A percentile compares a stretch with the other conserved stretches of the same genome.
These are phyloP conservation scores for Glaucidium brasilianum DNA, from an alignment of 2,113 vertebrate species.

Conservation along the genomic window DNA sequence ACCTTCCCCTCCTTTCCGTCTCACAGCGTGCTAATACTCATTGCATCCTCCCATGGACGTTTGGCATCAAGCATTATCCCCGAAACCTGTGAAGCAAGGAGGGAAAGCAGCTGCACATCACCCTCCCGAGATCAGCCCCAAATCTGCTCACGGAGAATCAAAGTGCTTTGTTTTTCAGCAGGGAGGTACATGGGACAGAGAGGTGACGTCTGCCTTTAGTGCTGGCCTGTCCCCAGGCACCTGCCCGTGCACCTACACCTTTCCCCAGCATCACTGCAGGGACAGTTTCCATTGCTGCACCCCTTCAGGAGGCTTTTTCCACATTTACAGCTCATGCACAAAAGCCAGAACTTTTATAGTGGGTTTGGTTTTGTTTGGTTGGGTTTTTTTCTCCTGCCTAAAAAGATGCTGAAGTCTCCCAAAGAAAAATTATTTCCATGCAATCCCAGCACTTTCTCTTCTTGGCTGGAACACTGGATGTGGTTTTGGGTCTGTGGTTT, in stretches of 20 bases:
- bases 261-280: not conserved
- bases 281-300: not conserved
- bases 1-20: not conserved
- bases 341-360: not conserved
- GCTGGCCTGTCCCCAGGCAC: not conserved
- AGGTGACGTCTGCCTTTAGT: not conserved
- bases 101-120: not conserved
- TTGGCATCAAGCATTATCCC: not conserved
- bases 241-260: not conserved
- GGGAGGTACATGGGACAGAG: not conserved
- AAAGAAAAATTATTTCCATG: constrained; percentile 25
- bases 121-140: not conserved
- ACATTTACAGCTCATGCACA: not conserved
- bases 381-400: not conserved
- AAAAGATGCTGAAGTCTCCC: not conserved
- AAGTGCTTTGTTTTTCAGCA: not conserved
- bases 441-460: constrained; percentile 19
- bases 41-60: fast-evolving
- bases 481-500: constrained; percentile 8
- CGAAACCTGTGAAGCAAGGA: not conserved
- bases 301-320: not conserved
- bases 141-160: not conserved
- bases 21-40: not conserved
- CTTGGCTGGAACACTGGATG: not conserved
- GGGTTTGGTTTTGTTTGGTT: fast-evolving